Evolutionary conservation across 37 sponge, comb jelly and placozoan genomes (phyloP), one percentile per base, ranked within the genome.

Genomic region (Eunapius fragilis): DNA sequence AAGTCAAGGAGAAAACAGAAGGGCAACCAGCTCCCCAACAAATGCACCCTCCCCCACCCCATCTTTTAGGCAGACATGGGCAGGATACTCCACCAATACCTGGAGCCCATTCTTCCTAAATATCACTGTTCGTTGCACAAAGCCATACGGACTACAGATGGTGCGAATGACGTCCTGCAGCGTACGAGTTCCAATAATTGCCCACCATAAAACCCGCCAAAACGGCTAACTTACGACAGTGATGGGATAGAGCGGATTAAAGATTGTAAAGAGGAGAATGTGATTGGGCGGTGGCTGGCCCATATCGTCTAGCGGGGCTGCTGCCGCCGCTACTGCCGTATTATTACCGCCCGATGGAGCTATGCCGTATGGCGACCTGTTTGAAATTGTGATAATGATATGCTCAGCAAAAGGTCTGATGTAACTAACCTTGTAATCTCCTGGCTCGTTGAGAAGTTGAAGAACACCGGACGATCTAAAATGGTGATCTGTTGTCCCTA

Each of bases 41-140:
- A 23, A 6, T 45, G 11, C 4, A 79, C 4, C 23, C 3, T 34
- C 24, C 45, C 37, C 5, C 48, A 50, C 49, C 41, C 80, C 35
- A 67, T 75, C 7, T 6, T 75, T 25, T n/a, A 47, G 49, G 25
- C 2, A 7, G 32, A 27, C 19, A 27, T 33, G 25, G 74, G 25
- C 31, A 83, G 90, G 87, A 90, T 94, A 94, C 94, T 97, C 97
- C 0, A 97, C 97, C 25, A 97, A 81, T 0, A 91, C 95, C 74
- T 97, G 97, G 26, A 97, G 88, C n/a, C 97, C 97, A 78, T 97
- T 97, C 87, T 97, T 97, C 34, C 90, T 79, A 81, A 97, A 97
- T 14, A 97, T 93, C 37, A 87, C 97, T 10, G 94, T 78, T 50
- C 95, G 80, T 68, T 94, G 95, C 6, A 97, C 97, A 76, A 92